Conservation (phyloP, 1,140 invertebrate genomes). For the Bombus haemorrhoidalis region DNA sequence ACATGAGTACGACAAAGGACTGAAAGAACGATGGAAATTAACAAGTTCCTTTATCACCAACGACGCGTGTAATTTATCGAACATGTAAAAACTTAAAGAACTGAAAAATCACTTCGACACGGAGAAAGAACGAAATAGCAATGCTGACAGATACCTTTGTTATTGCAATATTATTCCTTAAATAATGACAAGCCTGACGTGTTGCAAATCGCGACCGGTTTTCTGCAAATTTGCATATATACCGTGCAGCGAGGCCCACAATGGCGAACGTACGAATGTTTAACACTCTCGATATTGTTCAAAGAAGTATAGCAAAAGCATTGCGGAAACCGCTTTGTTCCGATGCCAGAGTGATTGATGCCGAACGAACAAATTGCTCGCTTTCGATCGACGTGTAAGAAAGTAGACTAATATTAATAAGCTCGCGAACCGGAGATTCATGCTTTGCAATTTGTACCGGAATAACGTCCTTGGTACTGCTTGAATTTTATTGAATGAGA, state of each 20-base stretch:
- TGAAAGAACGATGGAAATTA: neutral
- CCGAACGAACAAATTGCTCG: conserved; percentile 25
- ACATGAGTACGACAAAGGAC: neutral
- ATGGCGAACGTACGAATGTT: neutral
- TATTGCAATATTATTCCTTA: conserved; percentile 27
- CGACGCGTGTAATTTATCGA: neutral
- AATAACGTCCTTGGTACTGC: neutral
- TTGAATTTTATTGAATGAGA: neutral
- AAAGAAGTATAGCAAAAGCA: neutral
- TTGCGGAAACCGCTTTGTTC: conserved; percentile 22
- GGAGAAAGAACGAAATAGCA: neutral
- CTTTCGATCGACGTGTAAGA: neutral
- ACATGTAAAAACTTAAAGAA: neutral
- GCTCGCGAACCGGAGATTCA: neutral
- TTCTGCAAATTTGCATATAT: conserved; percentile 64
- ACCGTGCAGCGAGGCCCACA: conserved; percentile 39
- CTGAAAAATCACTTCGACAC: neutral
- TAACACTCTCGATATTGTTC: conserved; percentile 22
- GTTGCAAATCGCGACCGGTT: conserved; percentile 54
- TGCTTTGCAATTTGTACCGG: neutral
- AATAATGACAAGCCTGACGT: conserved; percentile 40
- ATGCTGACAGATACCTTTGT: conserved; percentile 28
- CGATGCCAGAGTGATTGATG: conserved; percentile 41
- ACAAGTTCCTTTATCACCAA: neutral
- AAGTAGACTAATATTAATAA: conserved; percentile 21